Evolutionary conservation across 2,888 invertebrate genomes (phyloP).

Genomic region (Apamea anceps): DNA sequence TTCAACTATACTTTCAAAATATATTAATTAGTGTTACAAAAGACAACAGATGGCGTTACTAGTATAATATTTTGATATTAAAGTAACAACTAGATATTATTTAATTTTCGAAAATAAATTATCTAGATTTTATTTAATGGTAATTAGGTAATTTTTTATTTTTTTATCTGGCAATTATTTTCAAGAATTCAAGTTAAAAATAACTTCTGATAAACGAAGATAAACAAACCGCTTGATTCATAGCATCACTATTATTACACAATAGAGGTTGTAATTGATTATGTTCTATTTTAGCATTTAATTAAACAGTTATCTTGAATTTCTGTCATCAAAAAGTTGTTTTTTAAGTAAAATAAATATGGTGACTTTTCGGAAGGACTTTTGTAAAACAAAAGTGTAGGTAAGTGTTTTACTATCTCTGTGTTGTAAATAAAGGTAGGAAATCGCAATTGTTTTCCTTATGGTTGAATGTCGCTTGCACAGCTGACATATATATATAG

Average conservation of each 20-base stretch:
- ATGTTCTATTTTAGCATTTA: not conserved
- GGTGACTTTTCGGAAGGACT: not conserved
- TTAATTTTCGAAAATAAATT: not conserved
- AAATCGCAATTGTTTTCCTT: not conserved
- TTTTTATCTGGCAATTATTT: not conserved
- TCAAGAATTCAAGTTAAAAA: not conserved
- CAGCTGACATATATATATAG: no score
- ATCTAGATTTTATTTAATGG: not conserved
- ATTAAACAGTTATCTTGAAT: not conserved
- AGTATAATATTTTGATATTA: not conserved
- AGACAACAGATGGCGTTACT: not conserved
- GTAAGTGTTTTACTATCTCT: not conserved
- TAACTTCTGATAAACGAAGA: not conserved
- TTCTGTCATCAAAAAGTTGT: not conserved
- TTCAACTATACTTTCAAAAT: not conserved
- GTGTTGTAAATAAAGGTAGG: not conserved
- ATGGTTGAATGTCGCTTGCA: not conserved
- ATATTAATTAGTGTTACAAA: not conserved
- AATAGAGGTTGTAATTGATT: not conserved
- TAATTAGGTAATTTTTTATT: not conserved
- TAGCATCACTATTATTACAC: not conserved
- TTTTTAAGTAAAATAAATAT: not conserved
- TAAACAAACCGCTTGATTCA: not conserved
- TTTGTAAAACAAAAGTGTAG: not conserved
- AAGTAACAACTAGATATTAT: not conserved